Percentiles rank a stretch among this genome's conserved stretches.
phyloP scores from a whole-genome alignment of 2,797 vertebrate species.

The Nyctalus aviator region DNA sequence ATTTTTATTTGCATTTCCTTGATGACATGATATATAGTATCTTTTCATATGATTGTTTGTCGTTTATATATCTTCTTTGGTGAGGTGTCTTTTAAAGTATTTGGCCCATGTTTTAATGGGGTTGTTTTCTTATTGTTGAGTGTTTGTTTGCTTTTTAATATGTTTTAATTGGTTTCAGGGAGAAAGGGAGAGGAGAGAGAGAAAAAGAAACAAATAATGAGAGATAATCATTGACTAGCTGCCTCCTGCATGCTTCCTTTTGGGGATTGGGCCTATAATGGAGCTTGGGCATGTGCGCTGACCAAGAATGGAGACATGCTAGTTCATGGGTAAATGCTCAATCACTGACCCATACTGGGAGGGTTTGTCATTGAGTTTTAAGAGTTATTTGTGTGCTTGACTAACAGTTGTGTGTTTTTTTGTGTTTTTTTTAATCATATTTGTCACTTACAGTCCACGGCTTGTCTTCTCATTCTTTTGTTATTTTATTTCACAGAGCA shows the following conservation, averaged over 20 bases:
- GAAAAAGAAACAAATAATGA: too few relatives aligned
- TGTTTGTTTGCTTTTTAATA: background rate
- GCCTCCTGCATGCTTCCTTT: too few relatives aligned
- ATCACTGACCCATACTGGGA: too few relatives aligned
- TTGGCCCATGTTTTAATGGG: background rate
- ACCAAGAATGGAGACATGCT: too few relatives aligned
- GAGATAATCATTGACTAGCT: too few relatives aligned
- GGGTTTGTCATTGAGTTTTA: background rate
- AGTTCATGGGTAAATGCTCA: too few relatives aligned
- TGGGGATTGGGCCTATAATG: too few relatives aligned
- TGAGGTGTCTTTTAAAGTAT: background rate
- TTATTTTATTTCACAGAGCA: background rate
- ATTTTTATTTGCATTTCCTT: background rate
- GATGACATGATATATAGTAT: background rate
- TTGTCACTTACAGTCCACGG: background rate
- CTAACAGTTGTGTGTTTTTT: background rate
- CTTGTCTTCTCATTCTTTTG: background rate
- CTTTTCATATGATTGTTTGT: background rate
- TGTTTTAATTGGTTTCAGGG: too few relatives aligned
- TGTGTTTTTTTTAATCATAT: background rate
- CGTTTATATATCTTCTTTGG: background rate
- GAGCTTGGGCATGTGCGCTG: too few relatives aligned
- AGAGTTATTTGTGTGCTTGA: background rate
- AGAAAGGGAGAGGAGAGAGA: too few relatives aligned
- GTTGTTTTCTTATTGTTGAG: constrained; percentile 1